Evolutionary conservation across 1,140 invertebrate genomes (phyloP).

Genomic region (Holotrichia oblita): DNA sequence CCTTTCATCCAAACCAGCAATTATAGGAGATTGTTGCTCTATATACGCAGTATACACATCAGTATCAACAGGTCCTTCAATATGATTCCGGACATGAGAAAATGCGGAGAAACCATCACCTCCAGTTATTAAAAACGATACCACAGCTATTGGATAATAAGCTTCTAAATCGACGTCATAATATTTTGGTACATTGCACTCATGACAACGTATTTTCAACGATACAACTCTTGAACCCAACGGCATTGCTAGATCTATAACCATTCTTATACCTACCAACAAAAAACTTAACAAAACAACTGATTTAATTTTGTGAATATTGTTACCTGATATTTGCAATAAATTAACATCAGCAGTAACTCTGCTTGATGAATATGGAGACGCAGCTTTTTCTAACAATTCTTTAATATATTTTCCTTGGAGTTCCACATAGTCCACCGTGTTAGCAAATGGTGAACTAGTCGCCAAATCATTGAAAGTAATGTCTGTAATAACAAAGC

Average conservation of each 20-base stretch:
- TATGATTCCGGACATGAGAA: constrained; percentile 50
- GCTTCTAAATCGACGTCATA: constrained; percentile 62
- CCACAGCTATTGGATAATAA: constrained; percentile 70
- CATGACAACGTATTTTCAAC: constrained; percentile 68
- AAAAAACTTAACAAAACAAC: not conserved
- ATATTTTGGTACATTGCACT: constrained; percentile 73
- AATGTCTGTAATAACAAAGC: constrained; percentile 52
- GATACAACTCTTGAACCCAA: constrained; percentile 67
- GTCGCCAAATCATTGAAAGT: constrained; percentile 66
- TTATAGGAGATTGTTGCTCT: constrained; percentile 55
- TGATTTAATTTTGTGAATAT: not conserved
- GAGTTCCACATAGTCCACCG: constrained; percentile 65
- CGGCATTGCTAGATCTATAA: constrained; percentile 65
- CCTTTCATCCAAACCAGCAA: constrained; percentile 58
- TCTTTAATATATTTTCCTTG: constrained; percentile 63
- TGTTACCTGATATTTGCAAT: constrained; percentile 61
- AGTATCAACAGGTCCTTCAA: constrained; percentile 50
- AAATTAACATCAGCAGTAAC: constrained; percentile 64
- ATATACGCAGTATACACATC: constrained; percentile 59
- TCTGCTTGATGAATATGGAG: constrained; percentile 53
- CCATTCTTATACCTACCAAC: constrained; percentile 59
- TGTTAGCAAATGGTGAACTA: constrained; percentile 67
- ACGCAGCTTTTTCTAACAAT: constrained; percentile 62
- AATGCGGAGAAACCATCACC: constrained; percentile 69
- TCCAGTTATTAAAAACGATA: constrained; percentile 71